phyloP scores from a whole-genome alignment of 2,113 vertebrate genomes.

The Paralichthys olivaceus region DNA sequence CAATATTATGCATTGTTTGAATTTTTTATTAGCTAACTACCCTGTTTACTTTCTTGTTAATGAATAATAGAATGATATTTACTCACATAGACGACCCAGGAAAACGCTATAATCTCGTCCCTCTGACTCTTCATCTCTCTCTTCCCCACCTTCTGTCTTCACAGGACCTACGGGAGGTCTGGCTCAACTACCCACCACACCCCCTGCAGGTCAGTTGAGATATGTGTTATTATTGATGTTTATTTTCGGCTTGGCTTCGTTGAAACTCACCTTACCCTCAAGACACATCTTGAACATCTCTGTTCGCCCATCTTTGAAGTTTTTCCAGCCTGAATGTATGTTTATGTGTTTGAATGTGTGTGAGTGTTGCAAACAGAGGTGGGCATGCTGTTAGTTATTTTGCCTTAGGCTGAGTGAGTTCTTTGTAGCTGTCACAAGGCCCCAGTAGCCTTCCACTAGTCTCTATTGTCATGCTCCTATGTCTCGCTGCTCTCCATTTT shows the following conservation, averaged over 20 bases:
- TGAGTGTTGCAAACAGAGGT: slow-evolving; percentile 29
- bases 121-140: slow-evolving; percentile 11
- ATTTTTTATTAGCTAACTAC: too few species aligned
- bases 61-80: background rate
- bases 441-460: slow-evolving; percentile 32
- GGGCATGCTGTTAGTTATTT: slow-evolving; percentile 42
- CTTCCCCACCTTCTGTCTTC: slow-evolving; percentile 22
- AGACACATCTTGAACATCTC: slow-evolving; percentile 28
- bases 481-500: slow-evolving; percentile 42
- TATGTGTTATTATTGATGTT: slow-evolving; percentile 58
- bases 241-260: slow-evolving; percentile 59
- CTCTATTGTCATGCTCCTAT: slow-evolving; percentile 40
- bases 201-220: slow-evolving; percentile 93
- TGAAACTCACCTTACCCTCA: slow-evolving; percentile 50
- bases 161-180: slow-evolving; percentile 95
- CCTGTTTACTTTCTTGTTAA: background rate
- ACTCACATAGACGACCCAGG: background rate
- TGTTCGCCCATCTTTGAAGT: slow-evolving; percentile 50
- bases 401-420: slow-evolving; percentile 36
- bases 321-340: slow-evolving; percentile 9
- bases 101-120: slow-evolving; percentile 8
- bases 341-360: background rate
- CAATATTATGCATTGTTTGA: too few species aligned
- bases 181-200: slow-evolving; percentile 98
- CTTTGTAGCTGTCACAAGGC: slow-evolving; percentile 49